Evolutionary conservation across 2,888 invertebrate genomes (phyloP), one percentile per base, ranked within the genome.

Genomic region (Venusia cambrica): DNA sequence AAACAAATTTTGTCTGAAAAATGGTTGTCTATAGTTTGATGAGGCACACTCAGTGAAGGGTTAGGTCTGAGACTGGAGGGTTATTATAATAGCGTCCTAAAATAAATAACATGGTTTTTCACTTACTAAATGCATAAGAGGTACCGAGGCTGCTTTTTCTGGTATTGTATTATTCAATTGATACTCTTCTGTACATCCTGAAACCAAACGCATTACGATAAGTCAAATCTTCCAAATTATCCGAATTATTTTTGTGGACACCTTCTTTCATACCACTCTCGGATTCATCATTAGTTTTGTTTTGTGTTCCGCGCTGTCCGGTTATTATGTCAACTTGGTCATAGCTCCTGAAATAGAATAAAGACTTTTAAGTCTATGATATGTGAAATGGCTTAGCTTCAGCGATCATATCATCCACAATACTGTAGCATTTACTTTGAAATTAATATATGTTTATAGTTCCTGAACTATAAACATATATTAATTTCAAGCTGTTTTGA

Each of bases 51-150:
- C n/a, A n/a, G n/a, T n/a, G n/a, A n/a, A n/a, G n/a, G n/a, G n/a
- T n/a, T n/a, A n/a, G n/a, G n/a, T n/a, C n/a, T n/a, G n/a, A n/a
- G n/a, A n/a, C n/a, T n/a, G n/a, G n/a, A n/a, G n/a, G n/a, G n/a
- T n/a, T n/a, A n/a, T n/a, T n/a, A n/a, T n/a, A n/a, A n/a, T n/a
- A n/a, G n/a, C n/a, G n/a, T n/a, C 5, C 4, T 19, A 3, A 19
- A 19, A 3, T 2, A 1, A 9, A 2, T 9, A 1, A 9, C 8
- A 9, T 5, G n/a, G 19, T 17, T 17, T n/a, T 26, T 8, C 15
- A 34, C 76, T 48, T 61, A 88, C 88, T 65, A 88, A 68, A 66
- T 87, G 87, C 80, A 88, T 83, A 3, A 88, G 61, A 22, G 88
- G 88, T 4, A 88, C 81, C 0, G 83, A 78, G 1, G 84, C 69